A percentile compares a stretch with the other conserved stretches of the same genome.
phyloP scores from a whole-genome alignment of 35 echinoderm and acorn worm species.

The Heliocidaris tuberculata region DNA sequence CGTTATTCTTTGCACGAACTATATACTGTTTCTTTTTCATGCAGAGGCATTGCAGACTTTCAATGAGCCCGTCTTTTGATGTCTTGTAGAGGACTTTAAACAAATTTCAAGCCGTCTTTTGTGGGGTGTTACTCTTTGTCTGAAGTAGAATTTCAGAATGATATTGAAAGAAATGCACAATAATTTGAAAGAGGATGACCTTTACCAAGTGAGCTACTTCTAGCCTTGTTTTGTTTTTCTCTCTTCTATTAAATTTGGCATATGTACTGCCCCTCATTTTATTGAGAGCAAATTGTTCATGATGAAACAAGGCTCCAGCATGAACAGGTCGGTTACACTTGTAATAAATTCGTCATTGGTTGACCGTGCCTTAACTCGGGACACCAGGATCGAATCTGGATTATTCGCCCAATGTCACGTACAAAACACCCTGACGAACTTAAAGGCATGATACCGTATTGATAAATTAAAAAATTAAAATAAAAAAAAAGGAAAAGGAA shows the following conservation, averaged over 20 bases:
- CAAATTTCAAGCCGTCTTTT: not conserved
- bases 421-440: not conserved
- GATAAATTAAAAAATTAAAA: too few relatives aligned
- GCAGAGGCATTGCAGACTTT: not conserved
- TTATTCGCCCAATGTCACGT: not conserved
- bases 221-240: not conserved
- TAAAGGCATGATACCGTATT: not conserved
- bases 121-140: not conserved
- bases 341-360: slow-evolving; percentile 5
- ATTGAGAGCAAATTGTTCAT: not conserved
- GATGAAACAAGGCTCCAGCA: not conserved
- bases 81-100: not conserved
- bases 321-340: not conserved
- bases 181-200: not conserved
- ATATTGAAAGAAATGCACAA: not conserved
- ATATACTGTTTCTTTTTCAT: too few relatives aligned
- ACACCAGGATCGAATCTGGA: not conserved
- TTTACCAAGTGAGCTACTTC: not conserved
- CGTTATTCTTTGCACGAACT: too few relatives aligned
- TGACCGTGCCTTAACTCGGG: not conserved
- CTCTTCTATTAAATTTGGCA: not conserved
- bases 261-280: not conserved
- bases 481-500: too few relatives aligned
- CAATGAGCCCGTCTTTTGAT: not conserved
- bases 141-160: not conserved